Base-by-base conservation (phyloP, 2,113 vertebrate species). In the Lanius ludovicianus region DNA sequence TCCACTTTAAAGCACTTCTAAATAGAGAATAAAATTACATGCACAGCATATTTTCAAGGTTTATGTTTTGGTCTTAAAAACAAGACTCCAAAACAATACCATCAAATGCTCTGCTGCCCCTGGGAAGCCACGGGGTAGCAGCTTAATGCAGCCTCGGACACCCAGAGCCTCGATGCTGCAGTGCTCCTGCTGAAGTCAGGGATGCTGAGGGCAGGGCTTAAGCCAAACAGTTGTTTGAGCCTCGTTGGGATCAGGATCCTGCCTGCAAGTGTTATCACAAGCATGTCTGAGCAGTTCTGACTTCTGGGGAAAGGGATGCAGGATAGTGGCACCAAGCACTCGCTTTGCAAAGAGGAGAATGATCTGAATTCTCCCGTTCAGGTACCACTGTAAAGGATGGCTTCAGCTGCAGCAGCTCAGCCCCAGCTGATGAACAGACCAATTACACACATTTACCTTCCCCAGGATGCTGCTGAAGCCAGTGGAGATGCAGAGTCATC, bases 71-170 rank as follows among this genome's bases (percentile, higher is more conserved):
- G 6, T 84, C 35, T 84, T 68, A 27, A 41, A 71, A 92, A 28
- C 1, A 6, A 37, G 20, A 7, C 25, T 21, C 9, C 1, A 2
- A 35, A 22, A 53, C 16, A 14, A 19, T 57, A 71, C 52, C 46
- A 42, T 24, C 44, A 44, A 69, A 25, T 10, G 31, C 63, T n/a
- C 50, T 3, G 22, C 9, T 73, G 63, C 17, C 67, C 21, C 63
- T 52, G 25, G 47, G 59, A 73, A 83, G 39, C 25, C 42, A 15
- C 0, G 0, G 25, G 41, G 14, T 19, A 4, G 0, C 0, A 8
- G 70, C 18, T 69, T 12, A 42, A 22, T 4, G 0, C 4, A 9
- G 56, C 19, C 52, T 35, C 3, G 1, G 21, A 78, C 2, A 4
- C 1, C 1, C 13, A 50, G 50, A 73, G 44, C 77, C 53, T 20